These are phyloP conservation scores for Anabacerthia variegaticeps DNA, from an alignment of 2,797 vertebrate genomes.

Conservation along the genomic window DNA sequence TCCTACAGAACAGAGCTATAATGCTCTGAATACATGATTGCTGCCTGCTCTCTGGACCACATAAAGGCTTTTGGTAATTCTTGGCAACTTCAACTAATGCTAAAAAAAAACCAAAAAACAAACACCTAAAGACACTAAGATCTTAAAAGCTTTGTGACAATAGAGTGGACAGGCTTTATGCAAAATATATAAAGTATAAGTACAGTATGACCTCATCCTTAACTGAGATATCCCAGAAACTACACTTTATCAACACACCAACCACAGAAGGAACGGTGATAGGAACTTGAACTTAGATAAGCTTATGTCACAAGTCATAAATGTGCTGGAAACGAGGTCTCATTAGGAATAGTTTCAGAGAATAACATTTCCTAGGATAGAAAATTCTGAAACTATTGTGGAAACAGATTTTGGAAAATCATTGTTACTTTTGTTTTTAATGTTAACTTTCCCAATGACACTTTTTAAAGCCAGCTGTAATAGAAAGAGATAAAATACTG, in stretches of 20 bases:
- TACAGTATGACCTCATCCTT: neutral
- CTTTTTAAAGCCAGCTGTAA: neutral
- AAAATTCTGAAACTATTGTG: neutral
- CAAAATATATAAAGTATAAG: neutral
- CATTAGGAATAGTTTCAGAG: neutral
- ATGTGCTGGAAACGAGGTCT: neutral
- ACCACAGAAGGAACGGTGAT: neutral
- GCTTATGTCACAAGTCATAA: neutral
- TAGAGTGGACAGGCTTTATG: neutral
- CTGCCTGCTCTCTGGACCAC: neutral
- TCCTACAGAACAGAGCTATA: neutral
- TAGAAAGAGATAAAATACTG: neutral
- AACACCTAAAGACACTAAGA: neutral
- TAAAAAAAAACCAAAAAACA: too few relatives aligned
- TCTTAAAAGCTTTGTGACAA: neutral
- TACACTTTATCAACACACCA: neutral
- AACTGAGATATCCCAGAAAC: neutral
- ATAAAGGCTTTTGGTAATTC: neutral
- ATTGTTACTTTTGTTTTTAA: neutral
- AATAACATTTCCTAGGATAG: neutral
- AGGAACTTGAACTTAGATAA: neutral
- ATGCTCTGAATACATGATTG: neutral
- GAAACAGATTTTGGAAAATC: neutral
- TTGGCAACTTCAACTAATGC: neutral
- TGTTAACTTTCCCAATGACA: neutral